Conservation (phyloP, 2,113 vertebrate species). For the Lethenteron camtschaticum region DNA sequence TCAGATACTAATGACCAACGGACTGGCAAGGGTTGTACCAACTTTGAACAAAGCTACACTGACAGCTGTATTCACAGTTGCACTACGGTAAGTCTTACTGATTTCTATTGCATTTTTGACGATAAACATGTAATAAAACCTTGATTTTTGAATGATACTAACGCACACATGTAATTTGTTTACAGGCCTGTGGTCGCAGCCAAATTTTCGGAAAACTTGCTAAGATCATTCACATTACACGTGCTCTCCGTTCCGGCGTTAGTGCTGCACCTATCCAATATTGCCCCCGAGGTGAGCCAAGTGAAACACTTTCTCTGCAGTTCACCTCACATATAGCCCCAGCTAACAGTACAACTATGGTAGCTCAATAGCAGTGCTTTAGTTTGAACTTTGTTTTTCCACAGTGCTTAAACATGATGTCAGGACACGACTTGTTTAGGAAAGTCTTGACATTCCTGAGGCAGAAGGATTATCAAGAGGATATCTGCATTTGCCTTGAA, state of each 20-base stretch:
- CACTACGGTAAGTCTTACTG: constrained; percentile 42
- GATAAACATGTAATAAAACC: background rate
- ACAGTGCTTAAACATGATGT: constrained; percentile 57
- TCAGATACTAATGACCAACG: constrained; percentile 78
- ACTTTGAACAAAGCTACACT: constrained; percentile 73
- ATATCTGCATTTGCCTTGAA: constrained; percentile 73
- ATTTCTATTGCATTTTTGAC: background rate
- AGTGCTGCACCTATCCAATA: constrained; percentile 43
- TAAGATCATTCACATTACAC: constrained; percentile 72
- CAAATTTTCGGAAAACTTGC: constrained; percentile 80
- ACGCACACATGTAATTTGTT: constrained; percentile 13
- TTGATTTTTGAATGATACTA: constrained; percentile 1
- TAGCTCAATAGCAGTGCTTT: too few species aligned
- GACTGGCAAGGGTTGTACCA: constrained; percentile 71
- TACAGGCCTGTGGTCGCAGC: constrained; percentile 71
- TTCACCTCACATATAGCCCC: too few species aligned
- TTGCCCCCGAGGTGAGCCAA: constrained; percentile 61
- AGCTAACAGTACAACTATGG: too few species aligned
- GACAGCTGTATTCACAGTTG: constrained; percentile 65
- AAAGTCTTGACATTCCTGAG: constrained; percentile 74
- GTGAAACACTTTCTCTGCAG: background rate
- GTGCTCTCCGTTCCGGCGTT: constrained; percentile 86
- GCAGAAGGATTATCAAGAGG: constrained; percentile 45
- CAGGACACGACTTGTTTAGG: constrained; percentile 52
- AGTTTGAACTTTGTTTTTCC: constrained; percentile 10